Evolutionary conservation across 2,797 vertebrate species (phyloP), one percentile per base, ranked within the genome.

Genomic region (Cichlasoma orientale): DNA sequence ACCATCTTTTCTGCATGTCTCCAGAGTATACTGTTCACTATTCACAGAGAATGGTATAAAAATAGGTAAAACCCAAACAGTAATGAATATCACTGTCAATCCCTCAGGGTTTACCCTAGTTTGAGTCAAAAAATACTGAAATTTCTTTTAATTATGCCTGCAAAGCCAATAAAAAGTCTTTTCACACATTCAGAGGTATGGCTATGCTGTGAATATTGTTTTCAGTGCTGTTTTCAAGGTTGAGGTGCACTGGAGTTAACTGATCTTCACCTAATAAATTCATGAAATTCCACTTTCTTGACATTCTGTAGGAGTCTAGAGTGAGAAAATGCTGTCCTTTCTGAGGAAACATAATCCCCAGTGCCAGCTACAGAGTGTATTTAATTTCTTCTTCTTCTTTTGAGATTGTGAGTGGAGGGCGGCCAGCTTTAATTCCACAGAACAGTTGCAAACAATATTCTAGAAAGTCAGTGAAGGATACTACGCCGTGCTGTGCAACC

Each of bases 301-400:
- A 86, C 77, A 85, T 80, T 86, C 63, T 84, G 86, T 61, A 80
- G 77, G 78, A 77, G 86, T 76, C 38, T 75, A 25, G 72, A 83
- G 79, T 71, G 81, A 80, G 61, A 79, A 86, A 74, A 84, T 70
- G 38, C 77, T 74, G 76, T 88, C 86, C 81, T 84, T 85, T 86
- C 83, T 76, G 81, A 78, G 79, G 82, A 88, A 83, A 88, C 84
- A 83, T 88, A 89, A 90, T 91, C 86, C 87, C 82, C 58, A 58
- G 80, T 7, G 25, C 83, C 80, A 75, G 73, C 79, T 78, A 80
- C 74, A 84, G 59, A 80, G 72, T 79, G 75, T 72, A 73, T 89
- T 86, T 86, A 56, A 58, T 82, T 78, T 83, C 77, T 71, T 66
- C 69, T 73, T 71, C 70, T 69, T 75, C 63, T 88, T 72, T 80